Evolutionary conservation across 2,888 invertebrate genomes (phyloP), one percentile per base, ranked within the genome.

Genomic region (Embidobia sp.): DNA sequence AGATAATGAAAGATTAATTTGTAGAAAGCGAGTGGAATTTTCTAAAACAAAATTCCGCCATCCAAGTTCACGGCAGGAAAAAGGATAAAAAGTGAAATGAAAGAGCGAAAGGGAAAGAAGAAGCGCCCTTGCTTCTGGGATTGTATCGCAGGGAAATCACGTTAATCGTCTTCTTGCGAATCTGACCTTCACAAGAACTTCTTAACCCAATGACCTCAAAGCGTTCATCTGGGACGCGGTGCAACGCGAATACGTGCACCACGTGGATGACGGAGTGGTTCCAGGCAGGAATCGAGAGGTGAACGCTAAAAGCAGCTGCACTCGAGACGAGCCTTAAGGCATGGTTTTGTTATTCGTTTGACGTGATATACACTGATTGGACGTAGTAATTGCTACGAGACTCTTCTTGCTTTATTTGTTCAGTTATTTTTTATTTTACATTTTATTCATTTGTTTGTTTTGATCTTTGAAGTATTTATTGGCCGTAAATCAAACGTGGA

Each of bases 351-450:
- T 79, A 81, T 80, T 79, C 79, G 79, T 78, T 82, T 81, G 78
- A 81, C 79, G 79, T 80, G 80, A 84, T 81, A 77, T 77, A 77
- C 79, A 51, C 78, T 78, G 79, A 82, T 84, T 82, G 74, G 67
- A 72, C 67, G 11, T 77, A 42, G 80, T 82, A 83, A 83, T 83
- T 83, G 83, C 78, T 78, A n/a, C n/a, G n/a, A n/a, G n/a, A n/a
- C n/a, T n/a, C n/a, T n/a, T n/a, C n/a, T n/a, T n/a, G n/a, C n/a
- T n/a, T n/a, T n/a, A n/a, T n/a, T n/a, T n/a, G n/a, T n/a, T n/a
- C n/a, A n/a, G n/a, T n/a, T n/a, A n/a, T n/a, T n/a, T n/a, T n/a
- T n/a, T n/a, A n/a, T n/a, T n/a, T n/a, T n/a, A n/a, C n/a, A n/a
- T n/a, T n/a, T n/a, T n/a, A n/a, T n/a, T n/a, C n/a, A n/a, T n/a